Percentiles rank a stretch among this genome's conserved stretches.
Evolutionary conservation across 1,140 invertebrate genomes (phyloP).

Genomic region (Hyphantria cunea): DNA sequence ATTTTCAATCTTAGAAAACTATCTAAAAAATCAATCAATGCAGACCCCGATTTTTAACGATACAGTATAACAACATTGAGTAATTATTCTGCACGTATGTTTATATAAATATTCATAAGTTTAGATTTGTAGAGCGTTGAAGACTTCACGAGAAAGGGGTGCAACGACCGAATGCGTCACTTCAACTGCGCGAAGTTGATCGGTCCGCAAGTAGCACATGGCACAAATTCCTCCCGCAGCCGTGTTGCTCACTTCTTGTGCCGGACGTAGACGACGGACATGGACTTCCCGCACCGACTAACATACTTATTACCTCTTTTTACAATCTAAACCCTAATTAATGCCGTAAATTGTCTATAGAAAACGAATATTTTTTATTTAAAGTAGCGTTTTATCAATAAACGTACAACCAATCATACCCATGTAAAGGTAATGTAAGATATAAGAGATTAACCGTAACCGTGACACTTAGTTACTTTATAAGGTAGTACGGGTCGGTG

Average conservation of each 20-base stretch:
- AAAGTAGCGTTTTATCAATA: neutral
- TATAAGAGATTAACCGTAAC: conserved; percentile 31
- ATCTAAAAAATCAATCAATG: neutral
- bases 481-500: neutral
- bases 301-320: conserved; percentile 24
- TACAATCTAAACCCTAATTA: conserved; percentile 19
- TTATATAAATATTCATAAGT: conserved; percentile 56
- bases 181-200: conserved; percentile 19
- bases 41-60: conserved; percentile 10
- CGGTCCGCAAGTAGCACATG: conserved; percentile 63
- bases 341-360: neutral
- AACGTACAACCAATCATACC: neutral
- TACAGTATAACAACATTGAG: conserved; percentile 6
- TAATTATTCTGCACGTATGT: conserved; percentile 20
- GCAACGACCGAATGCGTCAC: conserved; percentile 70
- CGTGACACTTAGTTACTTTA: conserved; percentile 27
- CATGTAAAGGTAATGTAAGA: too few relatives aligned
- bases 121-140: conserved; percentile 76
- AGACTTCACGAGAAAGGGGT: conserved; percentile 74
- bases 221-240: conserved; percentile 69
- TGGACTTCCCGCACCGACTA: conserved; percentile 52
- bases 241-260: conserved; percentile 63
- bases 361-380: neutral
- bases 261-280: conserved; percentile 59
- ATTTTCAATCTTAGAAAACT: conserved; percentile 1